phyloP scores from a whole-genome alignment of 2,797 vertebrate genomes.

The Falco cherrug region DNA sequence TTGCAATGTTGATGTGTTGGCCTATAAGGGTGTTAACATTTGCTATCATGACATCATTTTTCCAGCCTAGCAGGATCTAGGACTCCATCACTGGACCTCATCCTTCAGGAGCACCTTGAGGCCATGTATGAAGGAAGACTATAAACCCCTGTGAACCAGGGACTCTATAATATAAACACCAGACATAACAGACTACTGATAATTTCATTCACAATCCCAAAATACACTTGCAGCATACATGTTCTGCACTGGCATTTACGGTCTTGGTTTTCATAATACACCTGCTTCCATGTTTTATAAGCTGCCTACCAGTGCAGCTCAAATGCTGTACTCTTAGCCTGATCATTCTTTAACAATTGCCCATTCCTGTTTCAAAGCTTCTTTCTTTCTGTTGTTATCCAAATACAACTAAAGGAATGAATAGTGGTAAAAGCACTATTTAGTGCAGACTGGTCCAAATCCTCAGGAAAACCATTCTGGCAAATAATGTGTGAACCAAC shows the following conservation, averaged over 20 bases:
- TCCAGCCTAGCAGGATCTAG: neutral
- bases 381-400: neutral
- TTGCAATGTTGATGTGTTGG: neutral
- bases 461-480: neutral
- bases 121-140: neutral
- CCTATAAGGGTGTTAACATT: neutral
- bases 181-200: neutral
- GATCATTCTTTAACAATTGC: neutral
- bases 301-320: neutral
- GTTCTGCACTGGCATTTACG: neutral
- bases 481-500: neutral
- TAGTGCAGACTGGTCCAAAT: neutral
- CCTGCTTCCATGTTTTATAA: neutral
- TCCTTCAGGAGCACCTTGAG: neutral
- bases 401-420: neutral
- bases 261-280: neutral
- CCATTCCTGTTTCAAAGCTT: neutral
- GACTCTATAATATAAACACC: neutral
- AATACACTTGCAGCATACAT: neutral
- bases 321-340: neutral
- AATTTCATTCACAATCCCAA: neutral
- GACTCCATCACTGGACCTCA: fast-evolving
- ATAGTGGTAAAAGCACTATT: neutral
- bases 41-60: neutral
- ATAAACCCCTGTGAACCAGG: neutral